Evolutionary conservation across 2,113 vertebrate species (phyloP), one percentile per base, ranked within the genome.

Genomic region (Mirounga angustirostris): DNA sequence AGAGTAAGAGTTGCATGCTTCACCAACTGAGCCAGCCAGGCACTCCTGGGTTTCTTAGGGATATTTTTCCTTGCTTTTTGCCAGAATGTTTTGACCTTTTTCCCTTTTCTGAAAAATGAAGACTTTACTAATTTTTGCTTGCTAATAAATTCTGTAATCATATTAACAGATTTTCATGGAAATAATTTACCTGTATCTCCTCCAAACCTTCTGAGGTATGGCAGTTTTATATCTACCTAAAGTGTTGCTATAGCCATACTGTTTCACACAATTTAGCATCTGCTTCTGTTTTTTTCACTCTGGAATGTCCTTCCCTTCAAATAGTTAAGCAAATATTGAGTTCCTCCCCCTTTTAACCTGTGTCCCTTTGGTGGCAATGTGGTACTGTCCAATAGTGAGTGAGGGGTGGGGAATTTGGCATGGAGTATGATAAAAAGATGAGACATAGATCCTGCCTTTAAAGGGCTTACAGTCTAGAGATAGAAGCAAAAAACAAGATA

Each of bases 71-170:
- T 83, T 61, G 21, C 61, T 65, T 83, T 84, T 61, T 24, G 7
- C 78, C 36, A 74, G 84, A 71, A 92, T 92, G 33, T 33, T 67
- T 74, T 97, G 52, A 78, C 11, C 10, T 36, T 63, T n/a, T 97
- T 88, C 13, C 43, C 13, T 89, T 95, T 94, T 91, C 76, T 90
- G 71, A 69, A 91, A 94, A 54, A 81, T 50, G 24, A 89, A 92
- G 56, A 50, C 56, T 84, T 73, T 90, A 33, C 56, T 95, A 85
- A 67, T 81, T 92, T 89, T 95, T 80, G 8, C 33, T 56, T 83
- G 16, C 16, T 71, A 89, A 36, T 90, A 82, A 61, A 71, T 84
- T 95, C 14, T 58, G 0, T 86, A 36, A 22, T 89, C 11, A 59
- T 79, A 73, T 74, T 78, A 89, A 95, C 80, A 79, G n/a, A 67